phyloP scores from a whole-genome alignment of 2,888 invertebrate species.

The Acronicta leporina region DNA sequence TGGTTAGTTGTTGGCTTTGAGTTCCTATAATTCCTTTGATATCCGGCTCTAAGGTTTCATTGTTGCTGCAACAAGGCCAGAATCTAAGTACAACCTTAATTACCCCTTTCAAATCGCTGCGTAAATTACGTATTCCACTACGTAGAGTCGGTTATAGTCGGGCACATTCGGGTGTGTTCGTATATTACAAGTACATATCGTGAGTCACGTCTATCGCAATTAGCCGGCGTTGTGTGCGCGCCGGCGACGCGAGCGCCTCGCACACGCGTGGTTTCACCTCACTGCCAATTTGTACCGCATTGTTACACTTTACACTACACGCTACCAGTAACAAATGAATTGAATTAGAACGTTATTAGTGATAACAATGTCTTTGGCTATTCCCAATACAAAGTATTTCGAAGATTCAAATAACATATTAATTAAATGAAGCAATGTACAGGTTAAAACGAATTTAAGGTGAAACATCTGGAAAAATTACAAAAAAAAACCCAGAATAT shows the following conservation, averaged over 20 bases:
- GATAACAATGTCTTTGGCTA: constrained; percentile 28
- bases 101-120: constrained; percentile 15
- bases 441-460: too few species aligned
- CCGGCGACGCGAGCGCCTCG: constrained; percentile 57
- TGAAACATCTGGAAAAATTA: too few species aligned
- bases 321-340: constrained; percentile 42
- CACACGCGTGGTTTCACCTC: constrained; percentile 72
- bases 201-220: constrained; percentile 67
- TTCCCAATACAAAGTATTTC: constrained; percentile 12
- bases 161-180: constrained; percentile 16
- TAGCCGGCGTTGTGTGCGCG: constrained; percentile 64
- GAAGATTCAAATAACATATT: too few species aligned
- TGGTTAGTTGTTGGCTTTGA: neutral
- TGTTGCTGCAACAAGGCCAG: neutral
- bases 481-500: too few species aligned
- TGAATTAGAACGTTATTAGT: constrained; percentile 22
- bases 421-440: too few species aligned
- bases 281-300: constrained; percentile 76
- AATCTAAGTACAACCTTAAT: constrained; percentile 20
- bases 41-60: neutral
- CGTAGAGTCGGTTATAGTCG: constrained; percentile 5
- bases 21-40: too few species aligned
- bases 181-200: constrained; percentile 48
- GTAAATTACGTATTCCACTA: constrained; percentile 19
- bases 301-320: constrained; percentile 63